Evolutionary conservation across 2,797 vertebrate genomes (phyloP).

Genomic region (Peromyscus melanophrys): DNA sequence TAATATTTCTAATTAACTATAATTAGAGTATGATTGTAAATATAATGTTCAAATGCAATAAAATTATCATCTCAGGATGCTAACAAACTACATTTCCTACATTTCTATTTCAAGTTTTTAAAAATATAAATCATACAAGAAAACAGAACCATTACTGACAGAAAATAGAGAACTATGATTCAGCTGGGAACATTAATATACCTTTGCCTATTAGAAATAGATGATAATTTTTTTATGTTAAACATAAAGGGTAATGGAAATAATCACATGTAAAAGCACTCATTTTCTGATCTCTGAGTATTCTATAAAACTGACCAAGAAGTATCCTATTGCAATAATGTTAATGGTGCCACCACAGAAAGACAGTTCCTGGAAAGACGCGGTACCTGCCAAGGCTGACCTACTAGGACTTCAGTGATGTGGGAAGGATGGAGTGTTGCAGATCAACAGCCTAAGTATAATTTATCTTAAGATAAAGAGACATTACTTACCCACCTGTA

Average conservation of each 20-base stretch:
- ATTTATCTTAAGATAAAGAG: no score
- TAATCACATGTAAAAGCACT: not conserved
- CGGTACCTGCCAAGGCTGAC: not conserved
- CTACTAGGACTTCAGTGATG: not conserved
- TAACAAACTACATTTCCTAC: conserved; percentile 3
- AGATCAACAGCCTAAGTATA: not conserved
- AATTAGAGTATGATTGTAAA: not conserved
- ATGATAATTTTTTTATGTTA: not conserved
- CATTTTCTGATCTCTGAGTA: conserved; percentile 24
- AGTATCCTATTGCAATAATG: not conserved
- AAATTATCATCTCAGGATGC: conserved; percentile 19
- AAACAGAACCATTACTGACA: not conserved
- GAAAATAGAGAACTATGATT: not conserved
- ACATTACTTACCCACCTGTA: not conserved
- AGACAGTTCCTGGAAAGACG: no score
- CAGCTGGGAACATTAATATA: not conserved
- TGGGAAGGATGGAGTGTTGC: no score
- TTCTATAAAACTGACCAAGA: conserved; percentile 23
- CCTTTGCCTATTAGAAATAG: not conserved
- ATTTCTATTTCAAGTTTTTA: conserved; percentile 20
- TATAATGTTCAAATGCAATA: not conserved
- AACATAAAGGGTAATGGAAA: not conserved
- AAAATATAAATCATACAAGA: not conserved
- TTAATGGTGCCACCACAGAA: not conserved
- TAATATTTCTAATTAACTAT: not conserved